Evolutionary conservation across 2,888 invertebrate species (phyloP), one percentile per base, ranked within the genome.

Genomic region (Bursaphelenchus okinawaensis): DNA sequence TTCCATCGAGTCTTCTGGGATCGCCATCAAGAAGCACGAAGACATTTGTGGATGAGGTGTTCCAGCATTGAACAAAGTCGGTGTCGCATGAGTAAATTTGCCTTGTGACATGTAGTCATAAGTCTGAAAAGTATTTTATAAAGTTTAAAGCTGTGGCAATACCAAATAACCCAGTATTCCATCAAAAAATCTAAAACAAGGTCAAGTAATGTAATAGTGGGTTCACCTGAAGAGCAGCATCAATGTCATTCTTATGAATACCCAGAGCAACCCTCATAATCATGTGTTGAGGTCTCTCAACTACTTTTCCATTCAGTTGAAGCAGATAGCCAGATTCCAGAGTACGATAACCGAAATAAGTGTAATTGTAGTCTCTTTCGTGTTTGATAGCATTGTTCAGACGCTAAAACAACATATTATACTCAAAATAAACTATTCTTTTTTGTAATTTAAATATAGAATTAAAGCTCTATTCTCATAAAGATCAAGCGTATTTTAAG

Each of bases 301-400:
- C 93, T 59, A 93, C 90, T 66, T 75, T 92, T 0, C 90, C 90
- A 83, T 92, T 87, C 60, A 94, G 90, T 85, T 91, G 93, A 64
- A 96, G 85, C 71, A 96, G 86, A 84, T 96, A 98, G 0, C 94
- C 94, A 56, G 92, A 87, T 82, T 96, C 95, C 63, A 96, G 85
- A 0, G 96, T 96, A 87, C 95, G 96, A 82, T 96, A 95, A n/a
- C 96, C 96, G 87, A 98, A 96, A 83, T 93, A 98, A 83, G 92
- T 93, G 85, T 95, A 96, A 66, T 88, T 89, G 84, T 92, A 98
- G 84, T 98, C 96, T 75, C 96, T 88, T 82, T 95, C 93, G 84
- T 95, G 93, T 50, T 94, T 91, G 75, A 98, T 93, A 22, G 93
- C 90, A 0, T 94, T 92, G 84, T 98, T 93, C 57, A 98, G 85